Percentiles rank a stretch among this genome's conserved stretches.
Conservation (phyloP, 2,113 vertebrate genomes). For the Leiothrix lutea region DNA sequence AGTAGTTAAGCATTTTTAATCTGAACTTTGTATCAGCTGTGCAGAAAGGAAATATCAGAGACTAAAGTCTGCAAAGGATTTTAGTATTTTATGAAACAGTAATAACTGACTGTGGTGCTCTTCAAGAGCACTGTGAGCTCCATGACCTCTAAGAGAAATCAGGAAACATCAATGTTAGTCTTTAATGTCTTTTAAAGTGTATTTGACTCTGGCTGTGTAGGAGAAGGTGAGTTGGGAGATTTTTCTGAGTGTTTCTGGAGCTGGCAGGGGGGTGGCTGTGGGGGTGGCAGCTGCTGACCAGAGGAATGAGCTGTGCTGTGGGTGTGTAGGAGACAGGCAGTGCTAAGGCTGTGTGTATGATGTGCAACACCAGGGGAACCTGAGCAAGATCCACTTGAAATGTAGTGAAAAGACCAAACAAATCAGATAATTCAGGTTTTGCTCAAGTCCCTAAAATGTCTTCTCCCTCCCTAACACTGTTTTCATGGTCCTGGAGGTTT, state of each 20-base stretch:
- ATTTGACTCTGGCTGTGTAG: not conserved
- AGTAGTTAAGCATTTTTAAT: not conserved
- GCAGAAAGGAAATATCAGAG: not conserved
- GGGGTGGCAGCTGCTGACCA: not conserved
- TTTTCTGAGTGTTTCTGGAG: not conserved
- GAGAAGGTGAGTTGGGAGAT: not conserved
- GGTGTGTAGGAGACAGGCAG: rapidly evolving
- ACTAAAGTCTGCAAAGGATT: not conserved
- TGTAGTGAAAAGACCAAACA: rapidly evolving
- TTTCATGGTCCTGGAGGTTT: not conserved
- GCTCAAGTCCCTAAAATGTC: not conserved
- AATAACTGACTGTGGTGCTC: not conserved
- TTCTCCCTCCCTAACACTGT: not conserved
- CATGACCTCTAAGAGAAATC: not conserved
- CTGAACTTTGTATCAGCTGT: not conserved
- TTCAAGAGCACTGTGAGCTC: not conserved
- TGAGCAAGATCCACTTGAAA: not conserved
- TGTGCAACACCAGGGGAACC: not conserved
- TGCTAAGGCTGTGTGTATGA: not conserved
- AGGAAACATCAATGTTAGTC: not conserved
- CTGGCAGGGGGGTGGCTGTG: not conserved
- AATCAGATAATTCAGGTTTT: not conserved
- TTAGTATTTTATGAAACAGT: not conserved
- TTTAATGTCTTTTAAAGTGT: not conserved
- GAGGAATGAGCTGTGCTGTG: not conserved